Conservation (phyloP, 1,140 invertebrate genomes). For the Drosophila lini region DNA sequence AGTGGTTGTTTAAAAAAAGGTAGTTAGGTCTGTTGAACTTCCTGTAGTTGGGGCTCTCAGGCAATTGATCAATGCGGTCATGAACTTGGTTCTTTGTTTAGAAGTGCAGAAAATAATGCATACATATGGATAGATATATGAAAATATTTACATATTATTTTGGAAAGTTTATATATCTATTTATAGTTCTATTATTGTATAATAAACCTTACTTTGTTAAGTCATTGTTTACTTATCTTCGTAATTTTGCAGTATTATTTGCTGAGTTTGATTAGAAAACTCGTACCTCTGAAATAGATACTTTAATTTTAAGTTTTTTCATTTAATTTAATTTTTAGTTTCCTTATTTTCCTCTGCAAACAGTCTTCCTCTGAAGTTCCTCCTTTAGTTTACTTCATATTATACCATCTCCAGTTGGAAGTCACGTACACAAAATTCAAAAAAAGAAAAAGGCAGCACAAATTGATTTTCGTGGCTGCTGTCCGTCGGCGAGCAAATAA, state of each 20-base stretch:
- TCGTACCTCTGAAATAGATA: not conserved
- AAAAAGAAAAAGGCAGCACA: slow-evolving; percentile 46
- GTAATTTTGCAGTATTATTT: not conserved
- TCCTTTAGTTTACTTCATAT: slow-evolving; percentile 22
- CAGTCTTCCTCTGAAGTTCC: not conserved
- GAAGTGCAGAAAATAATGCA: too few relatives aligned
- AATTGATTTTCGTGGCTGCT: slow-evolving; percentile 74
- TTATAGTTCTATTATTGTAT: not conserved
- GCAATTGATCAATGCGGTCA: slow-evolving; percentile 44
- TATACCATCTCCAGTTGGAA: slow-evolving; percentile 38
- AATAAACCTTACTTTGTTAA: not conserved
- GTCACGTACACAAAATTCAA: slow-evolving; percentile 67
- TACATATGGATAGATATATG: not conserved
- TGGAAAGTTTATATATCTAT: not conserved
- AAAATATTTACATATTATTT: not conserved
- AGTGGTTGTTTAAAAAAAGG: slow-evolving; percentile 7
- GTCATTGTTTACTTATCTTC: not conserved
- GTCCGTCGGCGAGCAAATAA: slow-evolving; percentile 64
- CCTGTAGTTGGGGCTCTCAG: slow-evolving; percentile 32
- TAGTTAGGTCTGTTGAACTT: slow-evolving; percentile 61
- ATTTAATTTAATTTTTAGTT: not conserved
- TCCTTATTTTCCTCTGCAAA: not conserved
- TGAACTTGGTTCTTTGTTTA: slow-evolving; percentile 31
- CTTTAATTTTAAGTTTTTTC: not conserved
- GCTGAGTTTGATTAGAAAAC: too few relatives aligned